These are phyloP conservation scores for Bembecia ichneumoniformis DNA, from an alignment of 2,888 invertebrate species.

Conservation along the genomic window DNA sequence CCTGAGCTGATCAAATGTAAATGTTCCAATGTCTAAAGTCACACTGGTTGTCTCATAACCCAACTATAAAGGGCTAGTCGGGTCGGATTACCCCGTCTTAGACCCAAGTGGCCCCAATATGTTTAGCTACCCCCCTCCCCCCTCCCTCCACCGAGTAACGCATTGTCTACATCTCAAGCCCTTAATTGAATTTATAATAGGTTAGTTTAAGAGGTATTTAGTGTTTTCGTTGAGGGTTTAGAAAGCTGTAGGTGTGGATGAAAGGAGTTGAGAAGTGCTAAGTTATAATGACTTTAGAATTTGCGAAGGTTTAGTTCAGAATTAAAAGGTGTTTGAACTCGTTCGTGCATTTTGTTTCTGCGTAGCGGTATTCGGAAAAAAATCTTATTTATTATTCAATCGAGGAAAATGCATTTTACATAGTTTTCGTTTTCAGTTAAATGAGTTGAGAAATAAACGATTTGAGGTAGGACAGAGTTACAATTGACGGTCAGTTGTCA, in stretches of 20 bases:
- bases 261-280: not conserved
- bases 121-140: slow-evolving; percentile 30
- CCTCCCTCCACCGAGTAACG: slow-evolving; percentile 18
- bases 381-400: too few relatives aligned
- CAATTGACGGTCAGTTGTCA: too few relatives aligned
- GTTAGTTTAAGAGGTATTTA: slow-evolving; percentile 61
- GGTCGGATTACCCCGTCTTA: slow-evolving; percentile 42
- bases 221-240: slow-evolving; percentile 27
- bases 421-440: too few relatives aligned
- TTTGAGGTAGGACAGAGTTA: too few relatives aligned
- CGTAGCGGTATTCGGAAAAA: too few relatives aligned
- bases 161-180: slow-evolving; percentile 57
- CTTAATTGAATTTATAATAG: slow-evolving; percentile 70
- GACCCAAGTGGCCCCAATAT: slow-evolving; percentile 50
- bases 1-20: not conserved
- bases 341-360: not conserved
- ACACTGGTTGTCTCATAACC: slow-evolving; percentile 18
- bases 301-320: not conserved
- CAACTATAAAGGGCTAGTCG: slow-evolving; percentile 44
- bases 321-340: not conserved
- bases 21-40: not conserved
- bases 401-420: too few relatives aligned
- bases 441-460: too few relatives aligned
- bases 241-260: slow-evolving; percentile 3
- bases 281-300: not conserved